Base-by-base conservation (phyloP, 2,888 invertebrate genomes). In the Synergus gifuensis region DNA sequence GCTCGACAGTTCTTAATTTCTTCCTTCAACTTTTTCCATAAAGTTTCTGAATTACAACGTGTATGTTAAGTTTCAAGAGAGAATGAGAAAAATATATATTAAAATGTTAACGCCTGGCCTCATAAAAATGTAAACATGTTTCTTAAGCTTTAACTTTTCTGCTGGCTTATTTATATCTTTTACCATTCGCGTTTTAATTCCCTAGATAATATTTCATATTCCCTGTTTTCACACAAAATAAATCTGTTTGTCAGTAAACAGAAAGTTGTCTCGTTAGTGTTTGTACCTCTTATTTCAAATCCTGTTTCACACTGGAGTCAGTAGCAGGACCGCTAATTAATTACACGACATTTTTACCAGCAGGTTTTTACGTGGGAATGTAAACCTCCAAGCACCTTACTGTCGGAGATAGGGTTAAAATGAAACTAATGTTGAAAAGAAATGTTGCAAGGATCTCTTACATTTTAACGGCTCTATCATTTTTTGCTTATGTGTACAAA, bases 241-340 rank as follows among this genome's bases (percentile, higher is more conserved):
- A 49, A 49, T 49, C n/a, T 49, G 49, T 73, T 73, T 54, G 69
- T 36, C 54, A n/a, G 28, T 73, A 36, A 73, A 73, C 69, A 54
- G 69, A 73, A 73, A 73, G 69, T 73, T 54, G 49, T 16, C 69
- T 73, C 69, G 69, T 73, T 49, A 69, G 49, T 49, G 69, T 46
- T 49, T 49, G 28, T 54, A 54, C 49, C 54, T 73, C 46, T 73
- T 54, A 73, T 73, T 73, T 73, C 69, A 54, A 73, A n/a, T 73
- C 69, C 49, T 54, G 69, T 73, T 73, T 73, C 28, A 54, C 69
- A 73, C 28, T 54, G n/a, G 69, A 73, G 69, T 28, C 28, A 36
- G 69, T 73, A 73, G 69, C 69, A 73, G 69, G 69, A 36, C 54
- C 69, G 28, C 54, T 73, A 73, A 73, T 73, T 73, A 73, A 73